These are phyloP conservation scores for Auanema sp. DNA, from an alignment of 2,888 invertebrate genomes.

Conservation along the genomic window DNA sequence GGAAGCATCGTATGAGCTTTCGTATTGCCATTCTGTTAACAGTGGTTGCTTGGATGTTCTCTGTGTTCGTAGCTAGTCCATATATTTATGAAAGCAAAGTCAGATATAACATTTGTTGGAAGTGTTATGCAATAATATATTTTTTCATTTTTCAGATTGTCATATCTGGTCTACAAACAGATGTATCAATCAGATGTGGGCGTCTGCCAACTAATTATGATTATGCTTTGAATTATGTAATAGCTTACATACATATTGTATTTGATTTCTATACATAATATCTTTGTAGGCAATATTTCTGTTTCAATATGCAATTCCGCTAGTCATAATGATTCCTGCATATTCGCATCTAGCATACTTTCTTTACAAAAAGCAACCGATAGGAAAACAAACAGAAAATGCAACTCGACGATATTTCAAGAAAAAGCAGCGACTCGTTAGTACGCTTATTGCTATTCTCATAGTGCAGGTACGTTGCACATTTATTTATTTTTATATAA, in stretches of 20 bases:
- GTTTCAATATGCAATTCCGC: slow-evolving; percentile 34
- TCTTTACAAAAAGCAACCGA: slow-evolving; percentile 31
- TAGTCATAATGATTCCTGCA: slow-evolving; percentile 37
- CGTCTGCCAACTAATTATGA: slow-evolving; percentile 5
- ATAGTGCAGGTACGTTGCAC: background rate
- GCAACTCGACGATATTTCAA: slow-evolving; percentile 18
- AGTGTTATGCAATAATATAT: background rate
- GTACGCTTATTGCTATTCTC: slow-evolving; percentile 36
- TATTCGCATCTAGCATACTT: slow-evolving; percentile 38
- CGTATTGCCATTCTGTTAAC: slow-evolving; percentile 27
- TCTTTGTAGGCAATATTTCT: slow-evolving; percentile 33
- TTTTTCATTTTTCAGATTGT: background rate
- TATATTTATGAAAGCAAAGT: slow-evolving; percentile 20
- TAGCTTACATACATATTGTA: background rate
- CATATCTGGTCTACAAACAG: background rate
- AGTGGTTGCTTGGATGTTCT: slow-evolving; percentile 28
- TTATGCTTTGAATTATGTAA: slow-evolving; percentile 1
- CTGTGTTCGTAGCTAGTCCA: slow-evolving; percentile 32
- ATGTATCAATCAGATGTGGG: slow-evolving; percentile 13
- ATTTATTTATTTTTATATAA: no score
- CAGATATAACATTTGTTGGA: background rate
- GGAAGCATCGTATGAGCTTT: slow-evolving; percentile 25
- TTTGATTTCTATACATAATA: slow-evolving; percentile 5
- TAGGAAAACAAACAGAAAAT: slow-evolving; percentile 38
- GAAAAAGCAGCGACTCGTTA: slow-evolving; percentile 28